Percentiles rank a stretch among this genome's conserved stretches.
Evolutionary conservation across 2,797 vertebrate genomes (phyloP).

Genomic region (Cyclopterus lumpus): DNA sequence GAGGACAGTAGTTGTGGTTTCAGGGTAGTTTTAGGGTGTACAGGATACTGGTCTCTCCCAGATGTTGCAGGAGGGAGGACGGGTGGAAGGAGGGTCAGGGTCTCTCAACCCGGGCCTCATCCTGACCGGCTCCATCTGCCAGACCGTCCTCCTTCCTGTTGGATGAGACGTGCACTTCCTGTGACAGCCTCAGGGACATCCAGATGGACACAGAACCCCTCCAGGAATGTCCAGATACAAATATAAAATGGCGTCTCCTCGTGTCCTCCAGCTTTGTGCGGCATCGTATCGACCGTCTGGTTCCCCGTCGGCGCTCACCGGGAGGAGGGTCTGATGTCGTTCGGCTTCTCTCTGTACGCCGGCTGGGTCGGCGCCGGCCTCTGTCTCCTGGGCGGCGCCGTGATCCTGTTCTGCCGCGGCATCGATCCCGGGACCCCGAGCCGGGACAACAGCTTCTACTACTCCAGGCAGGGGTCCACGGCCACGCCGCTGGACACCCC

Average conservation of each 20-base stretch:
- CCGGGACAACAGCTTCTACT: slow-evolving; percentile 93
- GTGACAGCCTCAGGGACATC: slow-evolving; percentile 13
- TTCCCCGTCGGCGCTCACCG: slow-evolving; percentile 91
- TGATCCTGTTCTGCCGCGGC: slow-evolving; percentile 88
- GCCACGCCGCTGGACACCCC: slow-evolving; percentile 76
- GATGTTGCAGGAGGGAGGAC: slow-evolving; percentile 8
- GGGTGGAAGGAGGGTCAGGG: slow-evolving; percentile 24
- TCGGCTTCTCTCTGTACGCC: slow-evolving; percentile 93
- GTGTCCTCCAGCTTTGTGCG: slow-evolving; percentile 86
- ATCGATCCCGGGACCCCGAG: slow-evolving; percentile 69
- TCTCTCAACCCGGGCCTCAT: slow-evolving; percentile 21
- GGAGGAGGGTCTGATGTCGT: slow-evolving; percentile 91
- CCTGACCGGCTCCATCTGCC: too few relatives aligned
- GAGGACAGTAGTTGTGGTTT: neutral
- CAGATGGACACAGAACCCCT: neutral
- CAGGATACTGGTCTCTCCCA: neutral
- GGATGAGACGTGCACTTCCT: slow-evolving; percentile 33
- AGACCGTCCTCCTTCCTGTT: slow-evolving; percentile 59
- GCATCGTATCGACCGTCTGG: slow-evolving; percentile 92
- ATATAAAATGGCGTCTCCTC: too few relatives aligned
- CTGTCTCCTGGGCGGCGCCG: slow-evolving; percentile 89
- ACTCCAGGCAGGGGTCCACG: slow-evolving; percentile 84
- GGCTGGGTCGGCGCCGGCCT: slow-evolving; percentile 93
- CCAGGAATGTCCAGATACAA: neutral
- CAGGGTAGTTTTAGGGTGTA: neutral